Conservation (phyloP, 2,113 vertebrate genomes). For the Siphamia tubifer region DNA sequence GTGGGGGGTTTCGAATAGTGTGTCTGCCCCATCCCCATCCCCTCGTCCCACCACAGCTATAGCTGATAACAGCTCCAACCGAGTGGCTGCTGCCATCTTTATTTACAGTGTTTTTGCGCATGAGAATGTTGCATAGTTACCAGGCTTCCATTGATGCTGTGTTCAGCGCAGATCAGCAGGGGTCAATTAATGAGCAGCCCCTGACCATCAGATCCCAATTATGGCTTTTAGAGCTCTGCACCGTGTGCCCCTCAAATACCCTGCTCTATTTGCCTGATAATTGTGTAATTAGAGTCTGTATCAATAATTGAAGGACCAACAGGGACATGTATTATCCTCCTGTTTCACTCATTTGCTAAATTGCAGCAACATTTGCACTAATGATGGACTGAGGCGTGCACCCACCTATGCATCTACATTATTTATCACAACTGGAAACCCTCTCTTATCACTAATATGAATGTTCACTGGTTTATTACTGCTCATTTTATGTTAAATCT, state of each 20-base stretch:
- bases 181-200: constrained; percentile 72
- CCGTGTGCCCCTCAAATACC: constrained; percentile 49
- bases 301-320: constrained; percentile 57
- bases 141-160: constrained; percentile 48
- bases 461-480: not conserved
- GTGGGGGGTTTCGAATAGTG: constrained; percentile 37
- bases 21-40: constrained; percentile 41
- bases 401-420: constrained; percentile 12
- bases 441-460: not conserved
- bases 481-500: too few species aligned
- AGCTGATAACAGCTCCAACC: constrained; percentile 50
- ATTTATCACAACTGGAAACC: constrained; percentile 25
- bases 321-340: constrained; percentile 35
- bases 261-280: constrained; percentile 56
- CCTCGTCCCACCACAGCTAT: constrained; percentile 23
- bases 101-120: constrained; percentile 31
- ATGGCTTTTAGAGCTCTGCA: constrained; percentile 57
- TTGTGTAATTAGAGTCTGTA: constrained; percentile 66
- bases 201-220: constrained; percentile 73
- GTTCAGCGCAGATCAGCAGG: constrained; percentile 65
- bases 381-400: constrained; percentile 15
- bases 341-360: constrained; percentile 54
- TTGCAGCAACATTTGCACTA: constrained; percentile 41
- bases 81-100: constrained; percentile 53
- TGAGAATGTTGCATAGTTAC: constrained; percentile 44